phyloP scores from a whole-genome alignment of 2,888 invertebrate genomes.

The Auanema sp. region DNA sequence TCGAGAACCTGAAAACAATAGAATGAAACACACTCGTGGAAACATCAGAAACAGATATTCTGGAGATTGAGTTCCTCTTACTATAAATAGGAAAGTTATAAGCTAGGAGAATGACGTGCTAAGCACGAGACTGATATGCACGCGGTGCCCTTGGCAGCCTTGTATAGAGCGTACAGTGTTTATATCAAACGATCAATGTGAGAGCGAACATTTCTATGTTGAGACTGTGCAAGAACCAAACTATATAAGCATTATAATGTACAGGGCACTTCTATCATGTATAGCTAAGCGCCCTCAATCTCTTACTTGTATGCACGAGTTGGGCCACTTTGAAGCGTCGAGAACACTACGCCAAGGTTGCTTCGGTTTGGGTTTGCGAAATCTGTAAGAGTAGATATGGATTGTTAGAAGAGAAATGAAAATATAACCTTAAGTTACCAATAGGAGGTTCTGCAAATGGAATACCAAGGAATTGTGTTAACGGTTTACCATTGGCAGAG shows the following conservation, averaged over 20 bases:
- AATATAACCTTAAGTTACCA: constrained; percentile 66
- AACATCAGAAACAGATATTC: background rate
- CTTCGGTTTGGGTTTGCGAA: constrained; percentile 82
- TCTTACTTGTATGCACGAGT: constrained; percentile 75
- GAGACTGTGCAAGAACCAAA: too few relatives aligned
- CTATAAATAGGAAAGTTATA: background rate
- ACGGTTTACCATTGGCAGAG: constrained; percentile 55
- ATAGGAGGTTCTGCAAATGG: constrained; percentile 81
- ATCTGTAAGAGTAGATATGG: constrained; percentile 70
- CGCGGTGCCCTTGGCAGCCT: too few relatives aligned
- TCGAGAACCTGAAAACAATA: constrained; percentile 78
- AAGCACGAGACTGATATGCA: background rate
- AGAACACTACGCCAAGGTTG: constrained; percentile 78
- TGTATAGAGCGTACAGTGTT: too few relatives aligned
- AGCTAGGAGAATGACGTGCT: too few relatives aligned
- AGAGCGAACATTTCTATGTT: too few relatives aligned
- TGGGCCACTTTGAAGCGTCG: constrained; percentile 82
- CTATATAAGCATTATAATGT: too few relatives aligned
- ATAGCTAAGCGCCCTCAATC: background rate
- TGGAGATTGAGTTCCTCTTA: background rate
- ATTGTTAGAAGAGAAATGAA: constrained; percentile 1
- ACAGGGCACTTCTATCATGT: background rate
- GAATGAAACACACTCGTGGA: background rate
- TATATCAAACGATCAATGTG: too few relatives aligned
- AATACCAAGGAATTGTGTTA: constrained; percentile 69